Evolutionary conservation across 2,888 invertebrate genomes (phyloP).

Genomic region (Cheilosia soror): DNA sequence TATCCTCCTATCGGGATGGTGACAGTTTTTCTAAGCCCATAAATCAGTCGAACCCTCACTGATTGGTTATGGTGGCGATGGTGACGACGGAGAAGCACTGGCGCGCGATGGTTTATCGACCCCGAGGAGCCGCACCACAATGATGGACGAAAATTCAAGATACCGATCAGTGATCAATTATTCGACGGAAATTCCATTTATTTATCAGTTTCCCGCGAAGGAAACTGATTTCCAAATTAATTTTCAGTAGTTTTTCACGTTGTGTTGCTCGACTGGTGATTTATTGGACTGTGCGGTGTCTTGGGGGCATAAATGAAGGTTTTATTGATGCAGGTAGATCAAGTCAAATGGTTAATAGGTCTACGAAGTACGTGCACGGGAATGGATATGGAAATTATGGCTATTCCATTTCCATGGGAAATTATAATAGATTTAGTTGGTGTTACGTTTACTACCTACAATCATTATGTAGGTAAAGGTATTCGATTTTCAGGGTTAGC

Average conservation of each 20-base stretch:
- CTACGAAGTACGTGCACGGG: background rate
- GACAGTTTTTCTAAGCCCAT: constrained; percentile 72
- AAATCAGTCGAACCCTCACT: constrained; percentile 55
- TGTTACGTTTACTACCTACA: too few species aligned
- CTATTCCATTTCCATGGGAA: constrained; percentile 32
- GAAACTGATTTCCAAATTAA: constrained; percentile 70
- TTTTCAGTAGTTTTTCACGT: constrained; percentile 67
- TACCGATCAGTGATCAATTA: constrained; percentile 72
- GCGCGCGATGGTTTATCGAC: constrained; percentile 61
- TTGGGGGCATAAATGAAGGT: constrained; percentile 4
- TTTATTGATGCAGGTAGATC: constrained; percentile 60
- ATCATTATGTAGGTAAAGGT: too few species aligned
- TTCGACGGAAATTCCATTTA: constrained; percentile 54
- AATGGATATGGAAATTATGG: background rate
- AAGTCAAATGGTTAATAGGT: constrained; percentile 23
- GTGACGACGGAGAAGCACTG: constrained; percentile 11
- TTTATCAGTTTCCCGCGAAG: constrained; percentile 60
- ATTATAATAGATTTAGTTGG: too few species aligned
- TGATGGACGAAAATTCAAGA: constrained; percentile 56
- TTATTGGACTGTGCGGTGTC: constrained; percentile 46
- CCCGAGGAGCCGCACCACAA: constrained; percentile 16
- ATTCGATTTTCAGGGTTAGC: too few species aligned
- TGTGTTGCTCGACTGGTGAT: constrained; percentile 50
- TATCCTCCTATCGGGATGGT: constrained; percentile 43
- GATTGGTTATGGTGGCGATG: constrained; percentile 17